Evolutionary conservation across 1,140 invertebrate genomes (phyloP), one percentile per base, ranked within the genome.

Genomic region (Magallana ariakensis): DNA sequence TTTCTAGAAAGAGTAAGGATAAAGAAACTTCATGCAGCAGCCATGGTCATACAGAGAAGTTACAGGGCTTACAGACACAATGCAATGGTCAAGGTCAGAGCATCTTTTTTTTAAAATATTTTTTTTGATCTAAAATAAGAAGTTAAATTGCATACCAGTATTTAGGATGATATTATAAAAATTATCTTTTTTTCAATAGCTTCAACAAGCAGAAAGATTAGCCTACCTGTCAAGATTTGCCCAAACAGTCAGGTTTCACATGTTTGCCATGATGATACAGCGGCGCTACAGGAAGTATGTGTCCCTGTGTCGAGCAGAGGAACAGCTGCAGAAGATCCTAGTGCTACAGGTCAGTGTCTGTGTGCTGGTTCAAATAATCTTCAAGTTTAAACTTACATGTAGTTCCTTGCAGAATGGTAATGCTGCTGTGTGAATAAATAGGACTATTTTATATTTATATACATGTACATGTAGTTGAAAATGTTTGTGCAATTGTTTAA

Each of bases 221-320:
- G 57, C 22, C n/a, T 86, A 87, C 22, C 70, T 92, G 11, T 55
- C 80, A 13, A 83, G 81, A 33, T 86, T 90, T 80, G 75, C 81
- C 22, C 26, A 13, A 8, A 85, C 85, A 5, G 56, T 86, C 3
- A 84, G 53, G 46, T 33, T 85, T 7, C 90, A 92, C 33, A 60
- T 93, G 62, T 87, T 91, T 70, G 91, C 89, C 5, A 87, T 91
- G 15, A 80, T 16, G 19, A 91, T 93, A 58, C 93, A 93, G 86
- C 89, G 89, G 60, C 90, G 85, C 75, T 92, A 90, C 86, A 88
- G 89, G 55, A 89, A 87, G 33, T 62, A 83, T 53, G 8, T 62
- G 46, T 83, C 90, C 13, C 60, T 92, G 60, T 81, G 85, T 53
- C 58, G 85, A n/a, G 91, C 91, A 11, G 84, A 70, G 33, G 62